phyloP scores from a whole-genome alignment of 1,140 invertebrate genomes.

The Drosophila burlai region DNA sequence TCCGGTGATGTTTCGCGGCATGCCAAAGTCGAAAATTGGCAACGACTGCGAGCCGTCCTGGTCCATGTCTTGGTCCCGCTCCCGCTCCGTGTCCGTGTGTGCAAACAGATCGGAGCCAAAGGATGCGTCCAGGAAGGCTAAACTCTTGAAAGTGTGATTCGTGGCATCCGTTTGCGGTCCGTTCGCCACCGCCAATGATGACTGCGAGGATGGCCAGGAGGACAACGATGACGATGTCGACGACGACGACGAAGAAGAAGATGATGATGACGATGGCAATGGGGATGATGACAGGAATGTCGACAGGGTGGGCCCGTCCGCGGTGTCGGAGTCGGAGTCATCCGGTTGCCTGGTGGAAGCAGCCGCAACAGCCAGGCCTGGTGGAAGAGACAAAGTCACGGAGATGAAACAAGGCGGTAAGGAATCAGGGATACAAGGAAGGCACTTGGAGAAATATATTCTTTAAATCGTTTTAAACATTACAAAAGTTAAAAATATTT shows the following conservation, averaged over 20 bases:
- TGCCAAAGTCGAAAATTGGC: constrained; percentile 90
- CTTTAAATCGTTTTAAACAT: too few species aligned
- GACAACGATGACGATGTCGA: constrained; percentile 20
- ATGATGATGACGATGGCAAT: constrained; percentile 21
- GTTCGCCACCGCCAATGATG: constrained; percentile 45
- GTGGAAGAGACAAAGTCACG: constrained; percentile 24
- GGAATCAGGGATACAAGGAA: not conserved
- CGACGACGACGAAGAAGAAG: not conserved
- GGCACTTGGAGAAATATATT: constrained; percentile 3
- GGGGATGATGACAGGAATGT: constrained; percentile 43
- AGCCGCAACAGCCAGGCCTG: constrained; percentile 51
- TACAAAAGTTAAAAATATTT: not conserved
- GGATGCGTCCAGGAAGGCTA: constrained; percentile 66
- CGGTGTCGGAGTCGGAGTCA: constrained; percentile 44
- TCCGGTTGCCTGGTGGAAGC: constrained; percentile 45
- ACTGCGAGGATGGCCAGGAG: constrained; percentile 16
- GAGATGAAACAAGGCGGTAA: constrained; percentile 3
- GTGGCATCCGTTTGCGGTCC: constrained; percentile 68
- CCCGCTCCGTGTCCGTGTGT: constrained; percentile 38
- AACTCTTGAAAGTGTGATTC: constrained; percentile 81
- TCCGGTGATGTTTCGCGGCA: constrained; percentile 92
- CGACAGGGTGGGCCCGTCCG: constrained; percentile 41
- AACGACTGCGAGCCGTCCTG: constrained; percentile 48
- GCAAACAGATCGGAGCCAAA: constrained; percentile 56
- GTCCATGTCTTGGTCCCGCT: constrained; percentile 13